Evolutionary conservation across 2,888 invertebrate species (phyloP).

Genomic region (Drosophila kanekoi): DNA sequence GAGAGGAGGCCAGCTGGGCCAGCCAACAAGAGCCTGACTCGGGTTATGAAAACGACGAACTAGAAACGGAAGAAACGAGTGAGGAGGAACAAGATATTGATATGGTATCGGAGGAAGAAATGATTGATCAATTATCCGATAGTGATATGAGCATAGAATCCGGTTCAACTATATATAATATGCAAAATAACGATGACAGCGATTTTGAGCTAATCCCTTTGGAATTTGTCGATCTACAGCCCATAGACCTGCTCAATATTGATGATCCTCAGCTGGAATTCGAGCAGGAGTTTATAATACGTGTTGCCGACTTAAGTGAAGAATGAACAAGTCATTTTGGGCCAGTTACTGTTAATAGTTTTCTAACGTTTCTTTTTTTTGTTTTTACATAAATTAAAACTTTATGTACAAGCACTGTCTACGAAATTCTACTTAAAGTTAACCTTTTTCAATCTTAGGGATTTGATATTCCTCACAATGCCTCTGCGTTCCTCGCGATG

Average conservation of each 20-base stretch:
- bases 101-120: constrained; percentile 1
- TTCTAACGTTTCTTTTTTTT: constrained; percentile 3
- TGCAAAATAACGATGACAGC: constrained; percentile 4
- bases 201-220: constrained; percentile 25
- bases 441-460: constrained; percentile 84
- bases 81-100: constrained; percentile 1
- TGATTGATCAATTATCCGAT: constrained; percentile 9
- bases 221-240: constrained; percentile 23
- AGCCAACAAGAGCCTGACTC: constrained; percentile 24
- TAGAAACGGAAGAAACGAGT: background rate
- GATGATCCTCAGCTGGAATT: constrained; percentile 16
- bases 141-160: constrained; percentile 21
- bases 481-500: constrained; percentile 90
- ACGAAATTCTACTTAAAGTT: constrained; percentile 80
- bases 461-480: constrained; percentile 87
- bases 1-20: background rate
- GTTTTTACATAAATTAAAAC: constrained; percentile 43
- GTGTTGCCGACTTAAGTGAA: constrained; percentile 12
- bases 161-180: background rate
- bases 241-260: constrained; percentile 7
- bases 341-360: constrained; percentile 5
- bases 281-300: constrained; percentile 23
- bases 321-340: background rate
- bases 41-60: constrained; percentile 22
- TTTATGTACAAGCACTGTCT: constrained; percentile 35